Percentiles rank a stretch among this genome's conserved stretches.
Evolutionary conservation across 2,888 invertebrate species (phyloP).

Genomic region (Caenorhabditis wallacei): DNA sequence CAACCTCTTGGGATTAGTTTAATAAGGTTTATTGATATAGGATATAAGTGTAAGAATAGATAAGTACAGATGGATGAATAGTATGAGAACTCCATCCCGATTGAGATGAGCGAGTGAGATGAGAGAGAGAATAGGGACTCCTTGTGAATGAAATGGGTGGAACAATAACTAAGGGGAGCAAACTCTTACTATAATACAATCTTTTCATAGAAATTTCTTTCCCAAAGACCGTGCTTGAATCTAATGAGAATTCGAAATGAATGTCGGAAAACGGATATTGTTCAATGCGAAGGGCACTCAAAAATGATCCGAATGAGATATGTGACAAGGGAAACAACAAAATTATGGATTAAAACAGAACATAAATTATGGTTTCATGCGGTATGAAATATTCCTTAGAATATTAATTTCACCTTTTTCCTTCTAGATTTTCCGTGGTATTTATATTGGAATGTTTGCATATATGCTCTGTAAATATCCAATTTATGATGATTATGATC

Average conservation of each 20-base stretch:
- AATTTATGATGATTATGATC: constrained; percentile 27
- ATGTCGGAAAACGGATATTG: constrained; percentile 8
- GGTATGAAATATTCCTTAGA: constrained; percentile 2
- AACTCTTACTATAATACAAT: too few species aligned
- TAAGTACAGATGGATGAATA: too few species aligned
- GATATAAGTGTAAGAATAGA: too few species aligned
- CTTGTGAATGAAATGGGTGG: too few species aligned
- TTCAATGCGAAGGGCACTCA: neutral
- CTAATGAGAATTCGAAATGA: constrained; percentile 25
- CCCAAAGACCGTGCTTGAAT: constrained; percentile 34
- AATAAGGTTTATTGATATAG: too few species aligned
- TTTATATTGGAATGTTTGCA: constrained; percentile 35
- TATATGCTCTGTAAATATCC: constrained; percentile 39
- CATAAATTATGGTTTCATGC: constrained; percentile 19
- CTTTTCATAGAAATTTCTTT: constrained; percentile 39
- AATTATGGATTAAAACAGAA: constrained; percentile 3
- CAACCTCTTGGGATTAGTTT: too few species aligned
- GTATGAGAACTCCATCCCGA: too few species aligned
- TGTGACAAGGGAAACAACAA: neutral
- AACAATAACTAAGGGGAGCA: too few species aligned
- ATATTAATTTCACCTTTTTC: neutral
- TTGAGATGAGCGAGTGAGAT: too few species aligned
- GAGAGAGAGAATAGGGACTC: too few species aligned
- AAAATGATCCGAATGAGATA: neutral
- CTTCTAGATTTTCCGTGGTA: constrained; percentile 19